Base-by-base conservation (phyloP, 1,140 invertebrate genomes). In the Drosophila nasuta region DNA sequence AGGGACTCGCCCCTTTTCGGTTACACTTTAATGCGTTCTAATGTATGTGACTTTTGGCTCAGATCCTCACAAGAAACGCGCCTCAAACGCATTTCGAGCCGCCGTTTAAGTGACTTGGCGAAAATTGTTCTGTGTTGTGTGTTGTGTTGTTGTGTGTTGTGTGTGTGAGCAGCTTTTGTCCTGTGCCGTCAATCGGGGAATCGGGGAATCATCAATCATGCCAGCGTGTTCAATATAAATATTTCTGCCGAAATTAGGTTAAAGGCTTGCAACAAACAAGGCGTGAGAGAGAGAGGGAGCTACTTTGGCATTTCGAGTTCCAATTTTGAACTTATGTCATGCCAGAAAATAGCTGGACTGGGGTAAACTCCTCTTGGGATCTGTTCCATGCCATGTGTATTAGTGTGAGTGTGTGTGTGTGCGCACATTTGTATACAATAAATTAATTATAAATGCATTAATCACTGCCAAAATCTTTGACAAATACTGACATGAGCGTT, bases 381-480 rank as follows among this genome's bases (percentile, higher is more conserved):
- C 62, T 56, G 43, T 63, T 54, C 38, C 58, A 54, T 30, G 41
- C 30, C 51, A 46, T 48, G 17, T 60, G 41, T 30, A 4, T 60
- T 1, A 11, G 54, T 62, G 6, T 33, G 35, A 54, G 30, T 28
- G 11, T 41, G 30, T 64, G 49, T 75, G 43, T 48, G 48, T 52
- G 57, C 52, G 49, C 13, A 43, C 41, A 5, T 79, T 60, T 67
- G 71, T 77, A 73, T 83, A 88, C 85, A 88, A 88, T 88, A 88
- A 89, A 88, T 88, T 89, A 89, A 89, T 89, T 89, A 89, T 89
- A 89, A 89, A 89, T 89, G 85, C 86, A 89, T 89, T 89, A 89
- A 89, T 89, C 85, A 89, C 70, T 89, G 85, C 75, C 85, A 88
- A 89, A 88, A 83, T 81, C 75, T 89, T 89, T 89, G 85, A 89